Base-by-base conservation (phyloP, 2,113 vertebrate genomes). In the Pseudois nayaur region DNA sequence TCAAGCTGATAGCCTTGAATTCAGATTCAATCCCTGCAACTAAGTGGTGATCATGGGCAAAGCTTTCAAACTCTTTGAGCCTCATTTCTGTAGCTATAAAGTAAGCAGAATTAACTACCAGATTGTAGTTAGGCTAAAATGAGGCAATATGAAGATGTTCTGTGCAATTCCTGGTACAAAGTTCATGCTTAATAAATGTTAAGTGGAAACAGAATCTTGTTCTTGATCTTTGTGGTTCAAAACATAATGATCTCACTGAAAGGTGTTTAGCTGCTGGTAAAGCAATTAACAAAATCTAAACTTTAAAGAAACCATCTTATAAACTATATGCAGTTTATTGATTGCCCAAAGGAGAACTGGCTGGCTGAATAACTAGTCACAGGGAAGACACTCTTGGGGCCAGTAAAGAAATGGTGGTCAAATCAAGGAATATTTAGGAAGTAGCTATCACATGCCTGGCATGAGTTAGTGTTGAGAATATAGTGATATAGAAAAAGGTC, bases 1-100 rank as follows among this genome's bases (percentile, higher is more conserved):
- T 86, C n/a, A 78, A 79, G 33, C 43, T 43, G n/a, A n/a, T 17
- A 79, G 60, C 25, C 62, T 29, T 67, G 85, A 87, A 60, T 81
- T 95, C 52, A 62, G n/a, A 85, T 27, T 82, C 62, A 78, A 54
- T 88, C n/a, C 78, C 55, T 94, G 45, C 15, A 84, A 40, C 33
- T 84, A 74, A 92, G 3, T 91, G 33, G 14, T 50, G 48, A 74
- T 60, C 6, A 84, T 25, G n/a, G 87, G 45, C 2, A 48, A 91
- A 84, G 36, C n/a, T 90, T 31, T 67, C 45, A 60, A 13, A 0
- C 14, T 4, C 6, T 33, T 25, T 12, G 33, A 23, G 11, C 25
- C 31, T 98, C 57, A 27, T 91, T 88, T 87, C 57, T 93, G 79
- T 55, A 76, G n/a, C 82, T 93, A n/a, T 71, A 76, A 89, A 89